These are phyloP conservation scores for Drosophila funebris DNA, from an alignment of 1,140 invertebrate species.

Conservation along the genomic window DNA sequence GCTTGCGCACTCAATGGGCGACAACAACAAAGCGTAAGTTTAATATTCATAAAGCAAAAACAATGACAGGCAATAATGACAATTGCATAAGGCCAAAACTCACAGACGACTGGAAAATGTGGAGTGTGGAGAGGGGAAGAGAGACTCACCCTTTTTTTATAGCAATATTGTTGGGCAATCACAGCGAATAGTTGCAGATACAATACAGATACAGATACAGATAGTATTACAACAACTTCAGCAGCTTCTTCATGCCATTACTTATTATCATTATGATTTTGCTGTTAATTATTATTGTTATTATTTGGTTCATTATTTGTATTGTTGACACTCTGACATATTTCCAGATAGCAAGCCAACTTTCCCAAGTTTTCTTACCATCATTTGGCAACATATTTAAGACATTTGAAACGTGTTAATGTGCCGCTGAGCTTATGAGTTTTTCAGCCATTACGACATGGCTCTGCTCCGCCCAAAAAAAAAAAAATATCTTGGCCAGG, in stretches of 20 bases:
- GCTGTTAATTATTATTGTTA: conserved; percentile 36
- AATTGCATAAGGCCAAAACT: conserved; percentile 49
- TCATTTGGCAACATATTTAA: conserved; percentile 56
- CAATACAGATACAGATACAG: conserved; percentile 26
- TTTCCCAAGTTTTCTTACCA: conserved; percentile 60
- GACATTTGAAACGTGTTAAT: conserved; percentile 72
- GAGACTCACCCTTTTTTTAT: conserved; percentile 35
- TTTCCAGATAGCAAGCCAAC: conserved; percentile 61
- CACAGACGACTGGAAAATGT: conserved; percentile 1
- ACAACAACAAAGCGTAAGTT: conserved; percentile 17
- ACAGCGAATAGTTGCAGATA: conserved; percentile 27
- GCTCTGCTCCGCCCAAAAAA: background rate
- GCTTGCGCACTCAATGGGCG: conserved; percentile 10
- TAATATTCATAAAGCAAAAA: conserved; percentile 45
- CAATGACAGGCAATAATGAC: conserved; percentile 34
- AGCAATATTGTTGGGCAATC: conserved; percentile 31
- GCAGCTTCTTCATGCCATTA: conserved; percentile 17
- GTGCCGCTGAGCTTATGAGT: conserved; percentile 53
- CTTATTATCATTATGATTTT: conserved; percentile 42
- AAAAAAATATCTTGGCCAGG: conserved; percentile 21
- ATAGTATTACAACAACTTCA: conserved; percentile 34
- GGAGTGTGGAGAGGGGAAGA: background rate
- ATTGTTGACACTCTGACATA: conserved; percentile 65
- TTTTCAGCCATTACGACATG: conserved; percentile 54
- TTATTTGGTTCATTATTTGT: conserved; percentile 58